Evolutionary conservation across 2,113 vertebrate species (phyloP), one percentile per base, ranked within the genome.

Genomic region (Pagrus major): DNA sequence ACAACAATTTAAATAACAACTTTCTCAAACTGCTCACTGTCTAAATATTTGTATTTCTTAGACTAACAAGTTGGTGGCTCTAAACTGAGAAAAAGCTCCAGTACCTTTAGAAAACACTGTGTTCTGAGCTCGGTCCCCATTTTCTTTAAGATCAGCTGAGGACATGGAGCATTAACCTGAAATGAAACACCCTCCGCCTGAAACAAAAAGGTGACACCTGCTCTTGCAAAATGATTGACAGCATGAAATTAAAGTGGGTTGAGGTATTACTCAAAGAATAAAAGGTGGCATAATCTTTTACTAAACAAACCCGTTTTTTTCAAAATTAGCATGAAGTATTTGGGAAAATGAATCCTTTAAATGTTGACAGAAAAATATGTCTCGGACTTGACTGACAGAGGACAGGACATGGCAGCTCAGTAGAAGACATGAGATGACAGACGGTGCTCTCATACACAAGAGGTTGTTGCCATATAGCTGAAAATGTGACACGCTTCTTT

Each of bases 171-270:
- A 63, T 83, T 78, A 81, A 75, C 51, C 42, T 39, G 23, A 56
- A 63, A 33, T 35, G n/a, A 83, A 79, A 67, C n/a, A 61, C 21
- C 29, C 6, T 52, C 23, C 16, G 16, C n/a, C 46, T 35, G 56
- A 25, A 52, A 47, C 6, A 20, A 46, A 47, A 9, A 51, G 29
- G 25, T 47, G 12, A 71, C 56, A 51, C 18, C 60, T 16, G 9
- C 60, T 49, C 39, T 29, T 16, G 18, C 18, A 56, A 44, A 49
- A 23, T 64, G 81, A 86, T 7, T 80, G 80, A 71, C 70, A 76
- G 37, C 29, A 65, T 18, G 6, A 66, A 85, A 83, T 61, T 47
- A 76, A 78, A 84, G 49, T 60, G 78, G 47, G 69, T 68, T 49
- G 65, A 55, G 56, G 21, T 55, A 11, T 52, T 44, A 46, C 37